These are phyloP conservation scores for Drosophila lowei DNA, from an alignment of 1,140 invertebrate genomes.

Conservation along the genomic window DNA sequence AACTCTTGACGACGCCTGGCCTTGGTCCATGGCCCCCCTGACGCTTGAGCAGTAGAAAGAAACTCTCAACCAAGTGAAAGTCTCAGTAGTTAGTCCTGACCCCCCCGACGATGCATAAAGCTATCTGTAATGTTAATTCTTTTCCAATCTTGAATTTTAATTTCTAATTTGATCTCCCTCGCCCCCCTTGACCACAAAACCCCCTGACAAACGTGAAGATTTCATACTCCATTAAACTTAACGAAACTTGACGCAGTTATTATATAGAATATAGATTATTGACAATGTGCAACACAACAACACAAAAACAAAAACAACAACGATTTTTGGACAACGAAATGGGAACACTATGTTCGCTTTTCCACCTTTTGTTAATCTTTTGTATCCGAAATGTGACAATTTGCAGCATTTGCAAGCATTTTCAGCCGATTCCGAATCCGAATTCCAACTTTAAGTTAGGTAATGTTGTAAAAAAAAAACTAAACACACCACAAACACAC, in stretches of 20 bases:
- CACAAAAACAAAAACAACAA: constrained; percentile 7
- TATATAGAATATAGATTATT: constrained; percentile 14
- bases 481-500: constrained; percentile 19
- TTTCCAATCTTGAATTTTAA: constrained; percentile 29
- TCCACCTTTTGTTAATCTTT: constrained; percentile 41
- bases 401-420: constrained; percentile 40
- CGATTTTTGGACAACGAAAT: constrained; percentile 59
- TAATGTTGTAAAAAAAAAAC: constrained; percentile 39
- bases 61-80: too few species aligned
- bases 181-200: not conserved
- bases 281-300: constrained; percentile 22
- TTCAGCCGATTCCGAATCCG: constrained; percentile 15
- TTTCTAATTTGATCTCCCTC: constrained; percentile 57
- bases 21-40: constrained; percentile 24
- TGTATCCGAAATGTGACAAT: constrained; percentile 18
- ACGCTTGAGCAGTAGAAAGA: constrained; percentile 42
- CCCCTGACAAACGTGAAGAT: constrained; percentile 9
- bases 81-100: constrained; percentile 36
- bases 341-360: constrained; percentile 38
- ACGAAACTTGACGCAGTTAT: constrained; percentile 35
- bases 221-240: constrained; percentile 11
- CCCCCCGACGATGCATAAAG: constrained; percentile 37
- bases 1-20: constrained; percentile 7
- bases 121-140: constrained; percentile 35
- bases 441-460: constrained; percentile 28